Percentiles rank a stretch among this genome's conserved stretches.
These are phyloP conservation scores for Microctonus brassicae DNA, from an alignment of 2,888 invertebrate genomes.

Conservation along the genomic window DNA sequence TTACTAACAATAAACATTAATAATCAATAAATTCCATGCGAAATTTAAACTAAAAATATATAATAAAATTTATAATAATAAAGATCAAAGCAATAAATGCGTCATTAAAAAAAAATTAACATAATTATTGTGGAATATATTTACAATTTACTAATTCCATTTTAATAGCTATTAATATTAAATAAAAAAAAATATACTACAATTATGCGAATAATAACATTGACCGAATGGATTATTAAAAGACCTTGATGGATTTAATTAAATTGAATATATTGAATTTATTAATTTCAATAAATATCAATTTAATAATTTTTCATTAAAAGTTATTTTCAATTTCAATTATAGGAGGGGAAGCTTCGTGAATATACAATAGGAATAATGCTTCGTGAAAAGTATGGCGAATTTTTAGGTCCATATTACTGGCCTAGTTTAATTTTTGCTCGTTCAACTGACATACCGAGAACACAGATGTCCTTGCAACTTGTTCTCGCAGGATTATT, in stretches of 20 bases:
- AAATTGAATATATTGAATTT: too few relatives aligned
- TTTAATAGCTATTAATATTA: neutral
- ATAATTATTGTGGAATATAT: neutral
- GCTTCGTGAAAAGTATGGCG: constrained; percentile 59
- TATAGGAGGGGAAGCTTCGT: constrained; percentile 60
- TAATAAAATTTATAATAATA: neutral
- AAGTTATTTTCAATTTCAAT: constrained; percentile 12
- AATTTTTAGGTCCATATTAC: constrained; percentile 57
- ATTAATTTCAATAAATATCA: too few relatives aligned
- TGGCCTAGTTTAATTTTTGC: constrained; percentile 59
- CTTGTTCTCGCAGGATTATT: constrained; percentile 72
- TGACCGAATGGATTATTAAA: too few relatives aligned
- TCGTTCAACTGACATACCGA: constrained; percentile 71
- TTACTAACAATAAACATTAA: neutral
- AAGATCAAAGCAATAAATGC: neutral
- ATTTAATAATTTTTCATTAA: neutral
- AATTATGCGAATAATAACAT: too few relatives aligned
- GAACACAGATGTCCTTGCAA: constrained; percentile 73
- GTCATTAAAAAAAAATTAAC: neutral
- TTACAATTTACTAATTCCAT: neutral
- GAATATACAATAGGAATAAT: constrained; percentile 64
- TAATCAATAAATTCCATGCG: too few relatives aligned
- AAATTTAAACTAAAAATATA: neutral
- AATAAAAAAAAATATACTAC: too few relatives aligned
- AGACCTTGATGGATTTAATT: too few relatives aligned